These are phyloP conservation scores for Planococcus citri DNA, from an alignment of 1,140 invertebrate genomes.

Conservation along the genomic window DNA sequence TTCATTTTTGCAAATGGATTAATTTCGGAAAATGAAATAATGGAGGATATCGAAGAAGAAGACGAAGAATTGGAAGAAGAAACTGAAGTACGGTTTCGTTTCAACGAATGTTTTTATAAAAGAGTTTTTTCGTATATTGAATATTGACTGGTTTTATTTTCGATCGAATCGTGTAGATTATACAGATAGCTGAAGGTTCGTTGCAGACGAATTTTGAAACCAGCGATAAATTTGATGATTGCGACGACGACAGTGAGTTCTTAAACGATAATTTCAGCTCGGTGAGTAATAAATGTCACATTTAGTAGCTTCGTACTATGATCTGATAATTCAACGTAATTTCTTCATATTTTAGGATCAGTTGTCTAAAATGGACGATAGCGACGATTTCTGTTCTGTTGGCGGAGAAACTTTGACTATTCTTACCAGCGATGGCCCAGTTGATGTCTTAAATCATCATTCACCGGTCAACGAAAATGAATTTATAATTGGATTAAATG, in stretches of 20 bases:
- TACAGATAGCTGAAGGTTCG: constrained; percentile 1
- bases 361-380: background rate
- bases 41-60: constrained; percentile 15
- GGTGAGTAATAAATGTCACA: background rate
- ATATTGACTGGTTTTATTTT: background rate
- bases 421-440: background rate
- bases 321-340: background rate
- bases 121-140: background rate
- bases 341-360: background rate
- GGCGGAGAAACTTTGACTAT: background rate
- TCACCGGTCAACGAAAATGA: background rate
- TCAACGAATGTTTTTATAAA: no score
- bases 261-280: background rate
- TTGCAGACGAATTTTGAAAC: constrained; percentile 3
- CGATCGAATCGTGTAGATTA: background rate
- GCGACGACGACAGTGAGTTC: background rate
- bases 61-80: constrained; percentile 13
- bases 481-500: background rate
- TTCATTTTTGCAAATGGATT: background rate
- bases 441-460: background rate
- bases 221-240: background rate
- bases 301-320: background rate
- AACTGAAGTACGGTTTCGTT: constrained; percentile 5
- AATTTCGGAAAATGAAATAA: constrained; percentile 10
- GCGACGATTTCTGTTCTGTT: background rate